Evolutionary conservation across 2,888 invertebrate genomes (phyloP).

Genomic region (Macrosoma leucophasiata): DNA sequence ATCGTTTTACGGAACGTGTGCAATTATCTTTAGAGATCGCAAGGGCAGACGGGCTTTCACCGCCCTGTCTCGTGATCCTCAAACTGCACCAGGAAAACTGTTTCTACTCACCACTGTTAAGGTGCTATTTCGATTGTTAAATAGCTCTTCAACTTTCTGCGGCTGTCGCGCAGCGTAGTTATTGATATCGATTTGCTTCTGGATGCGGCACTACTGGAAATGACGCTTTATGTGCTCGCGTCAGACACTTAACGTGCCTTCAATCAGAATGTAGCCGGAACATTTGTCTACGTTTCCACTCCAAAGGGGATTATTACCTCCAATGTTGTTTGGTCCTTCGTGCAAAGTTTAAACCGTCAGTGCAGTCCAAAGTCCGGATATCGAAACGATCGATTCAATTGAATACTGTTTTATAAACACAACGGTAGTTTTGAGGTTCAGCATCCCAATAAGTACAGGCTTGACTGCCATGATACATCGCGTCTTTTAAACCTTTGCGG

Average conservation of each 20-base stretch:
- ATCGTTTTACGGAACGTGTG: conserved; percentile 53
- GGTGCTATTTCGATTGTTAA: conserved; percentile 41
- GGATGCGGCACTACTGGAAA: conserved; percentile 36
- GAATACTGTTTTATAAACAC: conserved; percentile 39
- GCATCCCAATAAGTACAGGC: conserved; percentile 36
- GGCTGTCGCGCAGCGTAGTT: conserved; percentile 45
- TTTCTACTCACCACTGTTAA: conserved; percentile 39
- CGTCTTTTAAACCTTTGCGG: conserved; percentile 14
- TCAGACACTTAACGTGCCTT: too few species aligned
- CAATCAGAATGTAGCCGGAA: too few species aligned
- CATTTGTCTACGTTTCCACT: too few species aligned
- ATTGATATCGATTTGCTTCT: conserved; percentile 59
- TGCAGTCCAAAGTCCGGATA: too few species aligned
- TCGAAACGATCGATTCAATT: conserved; percentile 40
- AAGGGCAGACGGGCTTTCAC: conserved; percentile 70
- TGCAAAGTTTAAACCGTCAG: too few species aligned
- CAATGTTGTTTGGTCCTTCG: too few species aligned
- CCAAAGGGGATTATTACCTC: too few species aligned
- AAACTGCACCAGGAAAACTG: conserved; percentile 37
- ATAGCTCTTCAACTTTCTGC: conserved; percentile 49
- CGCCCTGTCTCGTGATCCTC: conserved; percentile 43
- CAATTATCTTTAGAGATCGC: conserved; percentile 65
- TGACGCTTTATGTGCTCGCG: conserved; percentile 31
- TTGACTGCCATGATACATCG: conserved; percentile 22
- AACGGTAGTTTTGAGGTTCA: conserved; percentile 35